Evolutionary conservation across 2,113 vertebrate genomes (phyloP).

Genomic region (Sisor rabdophorus): DNA sequence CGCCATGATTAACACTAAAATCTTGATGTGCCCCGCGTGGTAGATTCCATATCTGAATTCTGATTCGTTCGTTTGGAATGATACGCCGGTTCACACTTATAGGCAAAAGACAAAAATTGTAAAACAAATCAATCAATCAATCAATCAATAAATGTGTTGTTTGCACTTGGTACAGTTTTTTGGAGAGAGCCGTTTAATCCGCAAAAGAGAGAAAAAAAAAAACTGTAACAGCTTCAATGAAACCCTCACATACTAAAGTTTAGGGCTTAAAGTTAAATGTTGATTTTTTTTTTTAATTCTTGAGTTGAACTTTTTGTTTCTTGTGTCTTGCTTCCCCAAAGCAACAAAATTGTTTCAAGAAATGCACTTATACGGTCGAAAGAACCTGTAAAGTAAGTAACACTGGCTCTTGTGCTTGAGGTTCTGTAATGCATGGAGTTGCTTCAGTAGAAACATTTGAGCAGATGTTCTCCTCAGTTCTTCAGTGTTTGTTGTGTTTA

Average conservation of each 20-base stretch:
- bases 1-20: neutral
- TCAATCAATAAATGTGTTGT: too few species aligned
- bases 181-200: constrained; percentile 18
- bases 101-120: neutral
- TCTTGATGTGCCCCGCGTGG: neutral
- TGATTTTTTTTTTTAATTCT: constrained; percentile 37
- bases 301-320: constrained; percentile 54
- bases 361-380: constrained; percentile 73
- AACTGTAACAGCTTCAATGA: constrained; percentile 44
- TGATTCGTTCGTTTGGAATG: neutral
- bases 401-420: constrained; percentile 31
- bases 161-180: constrained; percentile 54
- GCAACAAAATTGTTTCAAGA: constrained; percentile 77
- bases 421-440: constrained; percentile 38
- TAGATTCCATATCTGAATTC: neutral
- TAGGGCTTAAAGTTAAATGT: constrained; percentile 32
- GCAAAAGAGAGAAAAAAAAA: constrained; percentile 28
- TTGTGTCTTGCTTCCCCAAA: constrained; percentile 67
- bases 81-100: neutral
- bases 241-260: neutral
- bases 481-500: neutral
- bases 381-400: constrained; percentile 76
- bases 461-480: neutral
- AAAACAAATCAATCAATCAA: neutral
- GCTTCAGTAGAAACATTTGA: neutral